These are phyloP conservation scores for Catagonus wagneri DNA, from an alignment of 2,113 vertebrate species.

Conservation along the genomic window DNA sequence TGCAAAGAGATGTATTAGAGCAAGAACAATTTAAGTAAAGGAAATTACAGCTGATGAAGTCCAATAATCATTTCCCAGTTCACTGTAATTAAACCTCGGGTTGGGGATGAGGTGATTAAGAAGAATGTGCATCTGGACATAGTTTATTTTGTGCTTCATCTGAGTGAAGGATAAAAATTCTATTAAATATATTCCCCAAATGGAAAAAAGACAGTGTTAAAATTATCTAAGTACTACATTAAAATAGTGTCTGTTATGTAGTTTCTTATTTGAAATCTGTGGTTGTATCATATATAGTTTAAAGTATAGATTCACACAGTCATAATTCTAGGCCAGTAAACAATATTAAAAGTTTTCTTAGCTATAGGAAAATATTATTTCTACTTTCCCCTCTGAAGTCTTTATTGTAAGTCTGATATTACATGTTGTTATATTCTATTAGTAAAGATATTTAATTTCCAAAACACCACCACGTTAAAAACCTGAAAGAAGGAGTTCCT, in stretches of 20 bases:
- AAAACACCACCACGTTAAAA: not conserved
- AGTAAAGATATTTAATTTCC: not conserved
- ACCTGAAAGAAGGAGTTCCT: not conserved
- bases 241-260: not conserved
- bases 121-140: not conserved
- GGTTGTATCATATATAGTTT: not conserved
- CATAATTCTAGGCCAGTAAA: not conserved
- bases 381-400: not conserved
- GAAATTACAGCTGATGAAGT: not conserved
- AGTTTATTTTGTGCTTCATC: not conserved
- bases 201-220: not conserved
- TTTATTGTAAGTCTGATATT: not conserved
- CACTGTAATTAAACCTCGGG: not conserved
- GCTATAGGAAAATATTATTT: not conserved
- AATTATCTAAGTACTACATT: not conserved
- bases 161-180: not conserved
- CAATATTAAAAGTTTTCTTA: not conserved
- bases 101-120: not conserved
- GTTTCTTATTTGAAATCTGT: not conserved
- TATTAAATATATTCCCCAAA: not conserved
- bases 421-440: not conserved
- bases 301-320: not conserved
- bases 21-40: not conserved
- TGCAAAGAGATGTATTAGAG: not conserved
- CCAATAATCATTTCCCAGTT: not conserved